Evolutionary conservation across 2,888 invertebrate species (phyloP).

Genomic region (Polydrusus pterygomalis): DNA sequence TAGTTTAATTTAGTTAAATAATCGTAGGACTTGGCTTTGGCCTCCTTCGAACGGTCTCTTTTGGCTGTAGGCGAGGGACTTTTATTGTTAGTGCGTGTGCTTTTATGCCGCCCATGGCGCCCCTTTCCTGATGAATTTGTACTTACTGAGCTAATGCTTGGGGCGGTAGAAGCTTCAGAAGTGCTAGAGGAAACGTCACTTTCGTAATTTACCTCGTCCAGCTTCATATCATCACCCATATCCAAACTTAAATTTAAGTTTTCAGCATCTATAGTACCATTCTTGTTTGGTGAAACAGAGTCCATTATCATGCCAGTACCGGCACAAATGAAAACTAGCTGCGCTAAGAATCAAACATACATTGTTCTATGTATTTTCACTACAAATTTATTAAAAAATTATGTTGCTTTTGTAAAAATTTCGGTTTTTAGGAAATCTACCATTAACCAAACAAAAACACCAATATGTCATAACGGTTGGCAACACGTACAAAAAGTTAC

Average conservation of each 20-base stretch:
- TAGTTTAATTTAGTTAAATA: conserved; percentile 94
- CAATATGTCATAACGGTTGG: conserved; percentile 32
- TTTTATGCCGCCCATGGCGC: conserved; percentile 76
- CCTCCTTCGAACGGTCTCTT: conserved; percentile 69
- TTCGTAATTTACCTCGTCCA: conserved; percentile 86
- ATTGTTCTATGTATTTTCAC: conserved; percentile 20
- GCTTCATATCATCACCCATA: conserved; percentile 87
- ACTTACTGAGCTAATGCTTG: conserved; percentile 87
- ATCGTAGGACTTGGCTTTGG: conserved; percentile 82
- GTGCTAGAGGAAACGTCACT: conserved; percentile 92
- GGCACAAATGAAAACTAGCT: conserved; percentile 17
- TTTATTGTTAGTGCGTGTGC: conserved; percentile 70
- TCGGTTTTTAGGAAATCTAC: conserved; percentile 25
- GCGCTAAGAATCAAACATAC: conserved; percentile 19
- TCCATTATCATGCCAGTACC: conserved; percentile 64
- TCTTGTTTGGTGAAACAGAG: conserved; percentile 67
- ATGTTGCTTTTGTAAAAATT: conserved; percentile 22
- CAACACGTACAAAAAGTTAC: conserved; percentile 14
- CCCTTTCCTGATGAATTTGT: conserved; percentile 77
- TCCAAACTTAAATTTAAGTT: conserved; percentile 73
- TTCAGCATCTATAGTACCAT: conserved; percentile 70
- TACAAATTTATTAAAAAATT: conserved; percentile 6
- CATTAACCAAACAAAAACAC: conserved; percentile 44
- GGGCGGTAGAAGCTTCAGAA: conserved; percentile 81
- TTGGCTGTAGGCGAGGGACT: conserved; percentile 67